Conservation (phyloP, 2,888 invertebrate species). For the Acleris literana region DNA sequence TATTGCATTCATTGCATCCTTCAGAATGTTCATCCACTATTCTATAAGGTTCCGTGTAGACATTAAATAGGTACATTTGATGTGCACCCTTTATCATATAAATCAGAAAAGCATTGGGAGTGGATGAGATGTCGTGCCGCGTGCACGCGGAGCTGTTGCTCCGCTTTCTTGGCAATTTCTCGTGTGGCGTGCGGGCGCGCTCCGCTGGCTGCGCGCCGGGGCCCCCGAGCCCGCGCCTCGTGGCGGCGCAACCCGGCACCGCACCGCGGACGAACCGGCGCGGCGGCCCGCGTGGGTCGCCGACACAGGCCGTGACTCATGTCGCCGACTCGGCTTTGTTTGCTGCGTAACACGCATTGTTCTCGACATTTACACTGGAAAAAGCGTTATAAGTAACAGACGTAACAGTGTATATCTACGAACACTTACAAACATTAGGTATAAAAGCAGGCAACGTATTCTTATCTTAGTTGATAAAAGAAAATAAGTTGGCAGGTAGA, state of each 20-base stretch:
- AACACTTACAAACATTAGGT: no score
- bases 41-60: no score
- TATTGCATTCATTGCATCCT: no score
- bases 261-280: background rate
- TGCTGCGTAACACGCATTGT: conserved; percentile 15
- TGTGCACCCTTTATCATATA: background rate
- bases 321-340: background rate
- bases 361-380: conserved; percentile 24
- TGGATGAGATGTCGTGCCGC: conserved; percentile 6
- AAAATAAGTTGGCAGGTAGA: no score
- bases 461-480: no score
- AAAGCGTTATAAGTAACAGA: background rate
- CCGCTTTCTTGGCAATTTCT: conserved; percentile 29
- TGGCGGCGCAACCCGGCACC: no score
- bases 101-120: background rate
- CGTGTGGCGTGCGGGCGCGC: conserved; percentile 20
- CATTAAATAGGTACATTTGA: background rate
- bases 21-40: no score
- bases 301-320: conserved; percentile 5
- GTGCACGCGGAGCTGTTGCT: background rate
- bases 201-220: background rate
- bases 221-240: no score
- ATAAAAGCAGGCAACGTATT: no score
- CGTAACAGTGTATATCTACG: no score
- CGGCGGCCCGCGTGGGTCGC: background rate